Conservation (phyloP, 2,888 invertebrate genomes). For the Lochmaea capreae region DNA sequence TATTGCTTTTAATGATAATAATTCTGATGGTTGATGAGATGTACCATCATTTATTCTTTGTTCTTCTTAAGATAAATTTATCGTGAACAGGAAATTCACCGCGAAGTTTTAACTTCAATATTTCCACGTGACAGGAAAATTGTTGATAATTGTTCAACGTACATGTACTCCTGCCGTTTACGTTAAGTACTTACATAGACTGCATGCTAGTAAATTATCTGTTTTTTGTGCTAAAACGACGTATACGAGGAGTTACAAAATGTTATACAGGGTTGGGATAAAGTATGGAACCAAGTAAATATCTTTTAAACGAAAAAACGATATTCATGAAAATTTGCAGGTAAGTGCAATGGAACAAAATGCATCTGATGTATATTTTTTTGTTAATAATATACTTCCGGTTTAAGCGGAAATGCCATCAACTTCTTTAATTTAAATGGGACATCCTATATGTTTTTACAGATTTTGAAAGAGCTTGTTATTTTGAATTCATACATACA, state of each 20-base stretch:
- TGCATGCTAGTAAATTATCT: not conserved
- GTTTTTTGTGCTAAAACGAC: not conserved
- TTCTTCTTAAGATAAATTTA: not conserved
- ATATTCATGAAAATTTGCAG: no score
- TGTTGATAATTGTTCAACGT: conserved; percentile 2
- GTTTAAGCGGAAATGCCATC: no score
- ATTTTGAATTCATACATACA: no score
- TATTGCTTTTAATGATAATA: not conserved
- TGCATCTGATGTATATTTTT: no score
- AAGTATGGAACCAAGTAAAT: no score
- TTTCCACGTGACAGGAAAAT: conserved; percentile 15
- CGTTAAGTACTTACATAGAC: not conserved
- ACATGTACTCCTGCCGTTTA: not conserved
- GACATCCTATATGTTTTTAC: no score
- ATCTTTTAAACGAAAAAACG: no score
- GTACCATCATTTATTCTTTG: not conserved
- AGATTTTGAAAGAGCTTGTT: no score
- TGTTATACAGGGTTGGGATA: no score
- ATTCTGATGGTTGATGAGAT: not conserved
- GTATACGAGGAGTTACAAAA: not conserved
- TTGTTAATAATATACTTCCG: no score
- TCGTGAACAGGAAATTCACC: conserved; percentile 4
- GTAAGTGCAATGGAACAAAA: no score
- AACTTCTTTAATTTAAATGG: no score
- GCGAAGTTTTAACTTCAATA: not conserved